Conservation (phyloP, 1,140 invertebrate species). For the Acyrthosiphon pisum region DNA sequence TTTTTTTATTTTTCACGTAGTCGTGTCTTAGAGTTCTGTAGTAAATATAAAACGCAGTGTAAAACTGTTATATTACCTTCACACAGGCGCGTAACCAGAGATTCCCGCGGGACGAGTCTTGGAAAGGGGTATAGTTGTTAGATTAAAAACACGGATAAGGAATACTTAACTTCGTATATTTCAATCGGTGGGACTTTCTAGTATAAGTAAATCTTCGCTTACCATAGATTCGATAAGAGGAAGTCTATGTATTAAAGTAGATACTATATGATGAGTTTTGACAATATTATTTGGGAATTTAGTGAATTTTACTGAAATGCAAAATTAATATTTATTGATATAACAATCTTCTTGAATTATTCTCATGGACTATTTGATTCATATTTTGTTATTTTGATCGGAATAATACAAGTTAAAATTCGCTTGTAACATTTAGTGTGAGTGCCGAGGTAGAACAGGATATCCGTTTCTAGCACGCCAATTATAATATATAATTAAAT, state of each 20-base stretch:
- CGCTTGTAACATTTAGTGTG: not conserved
- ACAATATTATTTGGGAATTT: no score
- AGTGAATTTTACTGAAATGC: no score
- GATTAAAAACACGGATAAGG: not conserved
- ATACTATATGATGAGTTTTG: not conserved
- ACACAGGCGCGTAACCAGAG: not conserved
- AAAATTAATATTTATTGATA: not conserved
- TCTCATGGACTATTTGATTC: not conserved
- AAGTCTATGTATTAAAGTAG: not conserved
- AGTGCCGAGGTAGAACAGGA: not conserved
- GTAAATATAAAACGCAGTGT: not conserved
- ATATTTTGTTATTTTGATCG: not conserved
- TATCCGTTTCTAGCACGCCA: not conserved
- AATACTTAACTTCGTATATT: not conserved
- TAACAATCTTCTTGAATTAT: not conserved
- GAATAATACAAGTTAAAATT: not conserved
- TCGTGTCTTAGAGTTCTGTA: not conserved
- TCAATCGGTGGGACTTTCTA: not conserved
- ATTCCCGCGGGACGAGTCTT: not conserved
- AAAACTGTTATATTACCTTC: not conserved
- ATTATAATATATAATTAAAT: not conserved
- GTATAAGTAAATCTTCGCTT: not conserved
- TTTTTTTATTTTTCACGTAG: not conserved
- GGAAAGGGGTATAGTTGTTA: not conserved
- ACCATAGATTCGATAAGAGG: not conserved